Evolutionary conservation across 1,140 invertebrate species (phyloP), one percentile per base, ranked within the genome.

Genomic region (Idris sp.): DNA sequence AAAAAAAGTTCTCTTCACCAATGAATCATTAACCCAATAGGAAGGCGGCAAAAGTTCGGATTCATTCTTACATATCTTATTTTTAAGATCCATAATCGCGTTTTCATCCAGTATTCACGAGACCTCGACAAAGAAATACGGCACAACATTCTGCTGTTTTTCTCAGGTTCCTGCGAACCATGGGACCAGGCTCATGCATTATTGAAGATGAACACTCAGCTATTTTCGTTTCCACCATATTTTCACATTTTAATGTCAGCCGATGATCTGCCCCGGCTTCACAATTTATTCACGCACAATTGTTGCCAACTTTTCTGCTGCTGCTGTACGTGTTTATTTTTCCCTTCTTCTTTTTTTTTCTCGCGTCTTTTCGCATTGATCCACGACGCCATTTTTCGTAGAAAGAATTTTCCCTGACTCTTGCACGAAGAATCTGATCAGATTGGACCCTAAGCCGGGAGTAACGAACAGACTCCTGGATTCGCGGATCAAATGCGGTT

Each of bases 401-500:
- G 9, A 3, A n/a, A 2, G 6, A 36, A 51, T 25, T 72, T 56
- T 49, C 5, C 10, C 51, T 22, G 31, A 40, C 46, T 38, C 10
- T 53, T n/a, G 11, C 43, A 14, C 36, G 33, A 56, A 48, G 19
- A 54, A 67, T 62, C 54, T 31, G 54, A 68, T 58, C 62, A 41
- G 35, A 35, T 36, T 49, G 36, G 35, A 25, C 9, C 33, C 28
- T 65, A 65, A 73, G 51, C 53, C 53, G 19, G 10, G 15, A 25
- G 62, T 74, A 67, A 74, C 72, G 56, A 74, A 62, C 54, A 16
- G 33, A 19, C 44, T 73, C 38, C 49, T 35, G 51, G 40, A 67
- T 43, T 67, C 56, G 62, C 41, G 35, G 62, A 67, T 74, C 40
- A 56, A 74, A 68, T 68, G 56, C 62, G 72, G 35, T 33, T 74